These are phyloP conservation scores for Artibeus jamaicensis DNA, from an alignment of 2,797 vertebrate genomes.

Conservation along the genomic window DNA sequence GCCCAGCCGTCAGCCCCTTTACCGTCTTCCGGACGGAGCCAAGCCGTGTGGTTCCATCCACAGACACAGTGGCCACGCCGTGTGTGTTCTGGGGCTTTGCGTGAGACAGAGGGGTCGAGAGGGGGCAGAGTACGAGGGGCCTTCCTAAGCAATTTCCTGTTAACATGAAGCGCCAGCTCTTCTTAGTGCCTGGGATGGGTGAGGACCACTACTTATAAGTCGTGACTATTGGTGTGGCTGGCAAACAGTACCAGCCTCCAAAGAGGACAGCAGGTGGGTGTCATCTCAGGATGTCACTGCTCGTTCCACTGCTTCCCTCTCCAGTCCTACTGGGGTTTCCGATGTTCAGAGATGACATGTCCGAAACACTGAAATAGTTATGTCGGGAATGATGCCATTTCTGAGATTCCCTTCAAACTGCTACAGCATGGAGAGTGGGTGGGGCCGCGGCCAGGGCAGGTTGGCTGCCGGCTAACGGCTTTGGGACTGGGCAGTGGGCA, in stretches of 20 bases:
- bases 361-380: neutral
- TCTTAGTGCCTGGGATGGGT: neutral
- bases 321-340: neutral
- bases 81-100: neutral
- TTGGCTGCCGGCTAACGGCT: neutral
- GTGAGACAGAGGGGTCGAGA: accelerated
- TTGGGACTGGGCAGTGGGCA: neutral
- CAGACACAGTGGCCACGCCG: accelerated
- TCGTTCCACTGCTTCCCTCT: neutral
- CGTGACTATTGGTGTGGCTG: neutral
- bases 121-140: too few species aligned
- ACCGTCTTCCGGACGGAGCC: neutral
- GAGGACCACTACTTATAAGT: neutral
- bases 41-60: neutral
- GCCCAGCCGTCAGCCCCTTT: too few species aligned
- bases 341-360: neutral
- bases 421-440: neutral
- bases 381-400: neutral
- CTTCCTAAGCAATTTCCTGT: neutral
- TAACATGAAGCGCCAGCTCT: neutral
- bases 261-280: neutral
- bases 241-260: neutral
- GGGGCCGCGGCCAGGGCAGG: too few species aligned
- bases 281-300: neutral
- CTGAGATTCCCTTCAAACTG: neutral